Conservation (phyloP, 2,888 invertebrate species). For the Eupithecia inturbata region DNA sequence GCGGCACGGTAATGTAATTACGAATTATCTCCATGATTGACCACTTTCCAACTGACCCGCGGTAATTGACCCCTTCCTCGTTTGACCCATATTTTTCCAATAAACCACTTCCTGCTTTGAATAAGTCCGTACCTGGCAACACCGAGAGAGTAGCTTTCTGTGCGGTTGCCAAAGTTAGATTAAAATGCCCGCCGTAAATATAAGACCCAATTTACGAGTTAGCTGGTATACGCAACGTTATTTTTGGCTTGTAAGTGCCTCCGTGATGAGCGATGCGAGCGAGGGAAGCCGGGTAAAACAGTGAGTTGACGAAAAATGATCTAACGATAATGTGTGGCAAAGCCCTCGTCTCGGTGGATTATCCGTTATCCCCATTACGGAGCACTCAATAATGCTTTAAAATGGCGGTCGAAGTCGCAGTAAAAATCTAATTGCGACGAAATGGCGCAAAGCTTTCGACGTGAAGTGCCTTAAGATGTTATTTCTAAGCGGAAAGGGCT, state of each 20-base stretch:
- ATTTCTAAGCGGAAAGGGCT: conserved; percentile 20
- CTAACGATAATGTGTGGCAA: conserved; percentile 43
- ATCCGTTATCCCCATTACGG: conserved; percentile 35
- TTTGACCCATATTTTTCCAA: conserved; percentile 19
- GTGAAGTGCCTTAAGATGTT: conserved; percentile 35
- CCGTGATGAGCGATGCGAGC: neutral
- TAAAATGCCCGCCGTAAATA: conserved; percentile 10
- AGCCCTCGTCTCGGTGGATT: conserved; percentile 32
- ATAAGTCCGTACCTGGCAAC: conserved; percentile 12
- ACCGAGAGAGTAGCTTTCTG: neutral
- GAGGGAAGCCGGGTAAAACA: neutral
- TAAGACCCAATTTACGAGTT: neutral
- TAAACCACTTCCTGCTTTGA: conserved; percentile 11
- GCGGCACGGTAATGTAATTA: conserved; percentile 27
- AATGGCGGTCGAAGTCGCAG: conserved; percentile 37
- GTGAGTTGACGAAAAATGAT: conserved; percentile 32
- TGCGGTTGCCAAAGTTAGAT: conserved; percentile 13
- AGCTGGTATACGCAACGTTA: neutral
- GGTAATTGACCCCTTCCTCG: conserved; percentile 21
- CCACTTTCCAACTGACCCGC: conserved; percentile 18
- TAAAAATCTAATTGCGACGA: conserved; percentile 39
- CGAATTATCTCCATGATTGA: conserved; percentile 26
- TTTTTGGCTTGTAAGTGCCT: neutral
- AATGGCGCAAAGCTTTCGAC: conserved; percentile 35
- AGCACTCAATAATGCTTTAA: conserved; percentile 39